phyloP scores from a whole-genome alignment of 2,113 vertebrate genomes.

The Podarcis cretensis region DNA sequence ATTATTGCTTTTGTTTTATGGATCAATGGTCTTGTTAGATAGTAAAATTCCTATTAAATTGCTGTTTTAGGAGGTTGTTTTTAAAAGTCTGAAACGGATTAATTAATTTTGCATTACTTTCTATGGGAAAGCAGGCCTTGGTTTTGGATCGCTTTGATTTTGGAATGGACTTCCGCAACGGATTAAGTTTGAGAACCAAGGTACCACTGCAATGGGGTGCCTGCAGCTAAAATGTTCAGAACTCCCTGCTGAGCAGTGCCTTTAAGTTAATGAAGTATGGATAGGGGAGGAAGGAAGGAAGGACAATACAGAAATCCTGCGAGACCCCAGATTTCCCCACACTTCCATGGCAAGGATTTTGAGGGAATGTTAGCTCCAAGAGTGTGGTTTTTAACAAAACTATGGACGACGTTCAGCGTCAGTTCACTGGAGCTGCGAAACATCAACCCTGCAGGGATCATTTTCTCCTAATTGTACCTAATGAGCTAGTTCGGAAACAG shows the following conservation, averaged over 20 bases:
- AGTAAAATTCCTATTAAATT: no score
- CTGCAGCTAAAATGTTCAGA: not conserved
- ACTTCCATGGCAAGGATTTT: not conserved
- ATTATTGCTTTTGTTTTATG: no score
- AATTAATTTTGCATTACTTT: no score
- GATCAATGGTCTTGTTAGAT: no score
- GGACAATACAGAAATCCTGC: not conserved
- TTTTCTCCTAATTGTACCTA: constrained; percentile 49
- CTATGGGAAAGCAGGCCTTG: no score
- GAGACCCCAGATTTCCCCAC: not conserved
- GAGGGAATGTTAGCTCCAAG: not conserved
- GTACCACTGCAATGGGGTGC: not conserved
- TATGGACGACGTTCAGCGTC: accelerated
- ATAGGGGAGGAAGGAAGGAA: not conserved
- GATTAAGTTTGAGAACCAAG: no score
- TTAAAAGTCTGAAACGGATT: no score
- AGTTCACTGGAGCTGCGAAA: constrained; percentile 35
- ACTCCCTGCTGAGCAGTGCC: not conserved
- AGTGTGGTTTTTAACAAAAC: not conserved
- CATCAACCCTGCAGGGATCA: constrained; percentile 19
- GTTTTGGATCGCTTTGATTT: no score
- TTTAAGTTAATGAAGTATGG: not conserved
- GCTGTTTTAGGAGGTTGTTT: no score
- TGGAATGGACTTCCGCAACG: no score
- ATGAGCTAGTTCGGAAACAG: constrained; percentile 39